Evolutionary conservation across 2,113 vertebrate species (phyloP).

Genomic region (Ardeotis arabs): DNA sequence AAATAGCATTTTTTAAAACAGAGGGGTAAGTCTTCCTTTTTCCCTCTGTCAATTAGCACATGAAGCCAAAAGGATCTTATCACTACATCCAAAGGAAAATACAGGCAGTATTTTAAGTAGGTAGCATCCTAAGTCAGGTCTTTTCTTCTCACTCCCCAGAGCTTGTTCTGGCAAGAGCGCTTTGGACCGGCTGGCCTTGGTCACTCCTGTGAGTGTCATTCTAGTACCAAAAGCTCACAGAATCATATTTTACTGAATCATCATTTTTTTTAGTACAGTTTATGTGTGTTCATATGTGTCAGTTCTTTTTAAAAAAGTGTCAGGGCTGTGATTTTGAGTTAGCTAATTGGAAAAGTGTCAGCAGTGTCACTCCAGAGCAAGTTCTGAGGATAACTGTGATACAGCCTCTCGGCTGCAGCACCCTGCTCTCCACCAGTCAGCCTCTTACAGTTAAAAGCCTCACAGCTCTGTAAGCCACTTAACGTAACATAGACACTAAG

Average conservation of each 20-base stretch:
- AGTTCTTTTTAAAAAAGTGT: neutral
- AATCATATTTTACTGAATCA: neutral
- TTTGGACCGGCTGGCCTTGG: neutral
- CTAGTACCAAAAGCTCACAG: neutral
- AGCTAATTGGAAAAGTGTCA: neutral
- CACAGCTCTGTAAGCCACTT: neutral
- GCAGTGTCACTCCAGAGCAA: neutral
- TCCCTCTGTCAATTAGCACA: neutral
- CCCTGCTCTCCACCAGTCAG: neutral
- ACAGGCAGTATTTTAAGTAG: neutral
- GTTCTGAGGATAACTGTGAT: neutral
- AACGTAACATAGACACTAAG: neutral
- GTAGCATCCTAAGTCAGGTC: neutral
- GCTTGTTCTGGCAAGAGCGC: neutral
- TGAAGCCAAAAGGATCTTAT: neutral
- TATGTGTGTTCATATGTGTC: neutral
- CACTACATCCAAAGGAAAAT: neutral
- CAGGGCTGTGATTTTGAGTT: neutral
- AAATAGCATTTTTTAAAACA: neutral
- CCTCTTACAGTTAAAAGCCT: neutral
- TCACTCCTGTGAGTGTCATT: neutral
- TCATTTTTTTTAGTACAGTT: neutral
- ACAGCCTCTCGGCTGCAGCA: rapidly evolving
- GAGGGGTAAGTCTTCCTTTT: neutral
- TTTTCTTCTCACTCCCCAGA: neutral